Percentiles rank a stretch among this genome's conserved stretches.
Evolutionary conservation across 2,888 invertebrate species (phyloP).

Genomic region (Sinopyrophorus schimmeli): DNA sequence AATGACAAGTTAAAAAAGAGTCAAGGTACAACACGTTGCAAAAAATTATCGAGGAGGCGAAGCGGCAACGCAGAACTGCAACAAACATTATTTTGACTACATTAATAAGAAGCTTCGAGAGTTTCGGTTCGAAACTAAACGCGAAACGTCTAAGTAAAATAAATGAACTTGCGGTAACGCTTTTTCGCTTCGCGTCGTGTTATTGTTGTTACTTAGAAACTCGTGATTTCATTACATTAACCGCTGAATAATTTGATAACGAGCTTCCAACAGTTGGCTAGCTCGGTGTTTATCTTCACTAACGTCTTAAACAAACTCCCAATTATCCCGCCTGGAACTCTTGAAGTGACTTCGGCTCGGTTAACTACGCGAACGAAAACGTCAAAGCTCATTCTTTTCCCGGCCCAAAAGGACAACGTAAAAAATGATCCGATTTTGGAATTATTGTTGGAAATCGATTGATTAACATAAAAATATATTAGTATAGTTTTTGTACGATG

Average conservation of each 20-base stretch:
- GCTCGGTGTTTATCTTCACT: conserved; percentile 47
- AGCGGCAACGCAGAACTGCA: conserved; percentile 11
- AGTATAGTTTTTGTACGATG: no score
- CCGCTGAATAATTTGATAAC: conserved; percentile 48
- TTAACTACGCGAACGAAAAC: conserved; percentile 23
- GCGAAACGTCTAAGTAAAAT: conserved; percentile 29
- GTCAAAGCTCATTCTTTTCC: conserved; percentile 11
- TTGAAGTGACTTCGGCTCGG: conserved; percentile 26
- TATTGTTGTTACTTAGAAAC: conserved; percentile 42
- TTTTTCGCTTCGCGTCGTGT: conserved; percentile 34
- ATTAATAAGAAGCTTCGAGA: conserved; percentile 23
- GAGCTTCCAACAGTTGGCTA: conserved; percentile 45
- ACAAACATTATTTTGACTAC: conserved; percentile 24
- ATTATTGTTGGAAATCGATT: no score
- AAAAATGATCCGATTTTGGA: no score
- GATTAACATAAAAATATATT: no score
- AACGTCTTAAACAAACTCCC: conserved; percentile 47
- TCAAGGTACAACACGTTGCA: no score
- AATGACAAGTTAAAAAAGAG: no score
- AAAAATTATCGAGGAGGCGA: no score
- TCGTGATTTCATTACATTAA: conserved; percentile 47
- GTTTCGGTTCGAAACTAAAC: conserved; percentile 25
- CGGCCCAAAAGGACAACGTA: conserved; percentile 1
- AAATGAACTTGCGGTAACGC: conserved; percentile 28
- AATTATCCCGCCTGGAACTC: conserved; percentile 41